A percentile compares a stretch with the other conserved stretches of the same genome.
These are phyloP conservation scores for Triplophysa yarkandensis DNA, from an alignment of 2,797 vertebrate genomes.

Conservation along the genomic window DNA sequence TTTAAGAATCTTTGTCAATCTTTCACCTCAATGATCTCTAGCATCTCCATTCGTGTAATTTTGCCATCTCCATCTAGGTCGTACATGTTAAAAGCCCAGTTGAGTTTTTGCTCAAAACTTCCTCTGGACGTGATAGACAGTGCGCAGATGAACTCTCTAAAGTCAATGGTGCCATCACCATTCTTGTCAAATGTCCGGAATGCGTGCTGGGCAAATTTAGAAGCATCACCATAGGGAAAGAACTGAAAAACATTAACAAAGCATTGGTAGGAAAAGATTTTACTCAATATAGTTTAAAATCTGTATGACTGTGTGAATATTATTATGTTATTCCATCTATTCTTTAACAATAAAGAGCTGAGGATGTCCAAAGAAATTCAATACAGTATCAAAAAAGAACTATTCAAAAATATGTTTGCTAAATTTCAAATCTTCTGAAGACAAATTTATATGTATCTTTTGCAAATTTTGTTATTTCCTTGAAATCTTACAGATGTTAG, in stretches of 20 bases:
- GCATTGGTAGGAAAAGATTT: neutral
- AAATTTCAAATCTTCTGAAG: no score
- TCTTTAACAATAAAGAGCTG: no score
- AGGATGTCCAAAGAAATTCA: no score
- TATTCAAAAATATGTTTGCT: no score
- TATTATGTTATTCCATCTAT: no score
- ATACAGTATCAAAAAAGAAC: no score
- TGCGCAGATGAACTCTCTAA: constrained; percentile 90
- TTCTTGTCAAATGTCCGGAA: constrained; percentile 92
- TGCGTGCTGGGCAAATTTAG: constrained; percentile 88
- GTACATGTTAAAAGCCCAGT: constrained; percentile 93
- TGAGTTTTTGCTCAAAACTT: constrained; percentile 89
- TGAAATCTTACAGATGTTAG: no score
- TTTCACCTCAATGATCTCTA: constrained; percentile 89
- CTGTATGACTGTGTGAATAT: no score
- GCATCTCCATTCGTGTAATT: constrained; percentile 88
- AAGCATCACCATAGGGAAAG: constrained; percentile 87
- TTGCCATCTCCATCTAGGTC: constrained; percentile 87
- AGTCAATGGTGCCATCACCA: constrained; percentile 87
- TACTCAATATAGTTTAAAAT: neutral
- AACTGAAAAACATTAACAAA: constrained; percentile 69
- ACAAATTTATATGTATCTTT: no score
- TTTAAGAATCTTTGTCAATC: neutral
- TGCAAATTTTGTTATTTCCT: no score
- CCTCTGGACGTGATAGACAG: constrained; percentile 87